These are phyloP conservation scores for Ethmia dodecea DNA, from an alignment of 2,888 invertebrate species.

Conservation along the genomic window DNA sequence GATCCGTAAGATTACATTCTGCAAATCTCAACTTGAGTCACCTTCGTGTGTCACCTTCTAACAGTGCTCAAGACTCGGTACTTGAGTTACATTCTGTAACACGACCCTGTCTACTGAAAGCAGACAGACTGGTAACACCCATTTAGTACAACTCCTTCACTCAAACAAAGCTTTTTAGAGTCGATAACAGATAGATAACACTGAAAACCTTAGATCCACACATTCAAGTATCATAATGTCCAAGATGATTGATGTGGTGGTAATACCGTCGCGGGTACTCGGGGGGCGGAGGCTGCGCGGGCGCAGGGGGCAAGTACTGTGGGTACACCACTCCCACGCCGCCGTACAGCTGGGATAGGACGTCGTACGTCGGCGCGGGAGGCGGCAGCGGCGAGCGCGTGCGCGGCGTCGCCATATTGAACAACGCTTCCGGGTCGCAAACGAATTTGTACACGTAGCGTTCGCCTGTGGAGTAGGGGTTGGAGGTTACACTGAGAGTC, in stretches of 20 bases:
- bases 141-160: too few relatives aligned
- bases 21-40: too few relatives aligned
- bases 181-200: too few relatives aligned
- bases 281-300: conserved; percentile 8
- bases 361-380: conserved; percentile 36
- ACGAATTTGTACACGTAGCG: conserved; percentile 98
- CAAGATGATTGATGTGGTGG: conserved; percentile 17
- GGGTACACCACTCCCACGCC: conserved; percentile 24
- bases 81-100: too few relatives aligned
- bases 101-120: too few relatives aligned
- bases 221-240: conserved; percentile 19
- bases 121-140: too few relatives aligned
- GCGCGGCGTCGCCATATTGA: conserved; percentile 84
- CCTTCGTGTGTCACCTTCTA: too few relatives aligned
- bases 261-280: conserved; percentile 39
- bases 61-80: too few relatives aligned
- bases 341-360: conserved; percentile 48
- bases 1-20: too few relatives aligned
- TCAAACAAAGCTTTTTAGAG: too few relatives aligned
- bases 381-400: conserved; percentile 24
- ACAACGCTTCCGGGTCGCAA: conserved; percentile 94
- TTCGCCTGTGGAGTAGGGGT: conserved; percentile 80
- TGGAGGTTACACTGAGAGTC: background rate
- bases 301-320: conserved; percentile 10
- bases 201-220: too few relatives aligned